phyloP scores from a whole-genome alignment of 2,113 vertebrate species.

The Hystrix cristata region DNA sequence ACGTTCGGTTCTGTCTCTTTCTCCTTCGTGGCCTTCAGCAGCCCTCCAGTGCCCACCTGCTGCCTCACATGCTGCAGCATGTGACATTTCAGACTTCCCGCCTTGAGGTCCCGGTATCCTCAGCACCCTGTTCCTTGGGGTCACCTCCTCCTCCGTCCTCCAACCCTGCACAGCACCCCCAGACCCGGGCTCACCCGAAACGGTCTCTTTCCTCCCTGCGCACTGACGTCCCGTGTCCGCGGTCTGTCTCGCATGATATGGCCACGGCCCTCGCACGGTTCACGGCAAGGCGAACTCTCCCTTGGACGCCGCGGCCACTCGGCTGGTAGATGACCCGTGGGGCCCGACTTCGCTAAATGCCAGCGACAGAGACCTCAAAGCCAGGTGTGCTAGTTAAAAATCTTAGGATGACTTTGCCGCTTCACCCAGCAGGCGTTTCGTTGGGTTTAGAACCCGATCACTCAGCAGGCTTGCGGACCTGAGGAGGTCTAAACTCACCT shows the following conservation, averaged over 20 bases:
- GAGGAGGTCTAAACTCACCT: not conserved
- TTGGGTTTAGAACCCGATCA: not conserved
- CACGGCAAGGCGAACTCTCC: too few species aligned
- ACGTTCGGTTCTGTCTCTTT: not conserved
- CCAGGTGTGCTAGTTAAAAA: not conserved
- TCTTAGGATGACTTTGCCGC: not conserved
- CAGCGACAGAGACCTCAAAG: not conserved
- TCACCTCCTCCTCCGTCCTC: too few species aligned
- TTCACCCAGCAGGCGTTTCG: not conserved
- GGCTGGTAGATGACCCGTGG: not conserved
- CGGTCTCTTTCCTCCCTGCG: not conserved
- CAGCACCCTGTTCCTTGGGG: too few species aligned
- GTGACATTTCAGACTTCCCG: not conserved
- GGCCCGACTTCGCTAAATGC: not conserved
- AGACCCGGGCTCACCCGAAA: not conserved
- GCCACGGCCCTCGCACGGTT: not conserved
- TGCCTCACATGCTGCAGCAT: not conserved
- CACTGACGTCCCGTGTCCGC: not conserved
- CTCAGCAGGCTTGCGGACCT: not conserved
- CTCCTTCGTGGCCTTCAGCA: not conserved
- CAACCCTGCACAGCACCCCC: fast-evolving
- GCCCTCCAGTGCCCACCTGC: not conserved
- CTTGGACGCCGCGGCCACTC: too few species aligned
- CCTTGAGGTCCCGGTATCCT: too few species aligned
- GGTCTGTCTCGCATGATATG: too few species aligned